Evolutionary conservation across 1,140 invertebrate species (phyloP).

Genomic region (Aphaenogaster rudis): DNA sequence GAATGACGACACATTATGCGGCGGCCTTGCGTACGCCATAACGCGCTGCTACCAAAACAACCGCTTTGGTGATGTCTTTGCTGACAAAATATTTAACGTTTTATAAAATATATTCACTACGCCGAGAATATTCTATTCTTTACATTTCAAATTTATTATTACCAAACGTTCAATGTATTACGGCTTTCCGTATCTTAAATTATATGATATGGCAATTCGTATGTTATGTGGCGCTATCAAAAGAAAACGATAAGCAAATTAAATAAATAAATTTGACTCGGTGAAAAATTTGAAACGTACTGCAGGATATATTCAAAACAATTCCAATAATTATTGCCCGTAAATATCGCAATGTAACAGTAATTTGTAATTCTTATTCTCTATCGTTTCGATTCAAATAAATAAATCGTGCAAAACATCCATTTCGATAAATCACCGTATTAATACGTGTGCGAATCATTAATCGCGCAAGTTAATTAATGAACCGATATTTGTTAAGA

Average conservation of each 20-base stretch:
- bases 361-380: background rate
- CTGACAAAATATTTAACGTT: background rate
- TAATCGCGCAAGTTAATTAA: slow-evolving; percentile 7
- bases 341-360: background rate
- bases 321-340: slow-evolving; percentile 8
- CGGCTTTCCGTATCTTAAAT: background rate
- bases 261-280: background rate
- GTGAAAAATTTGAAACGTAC: background rate
- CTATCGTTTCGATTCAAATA: slow-evolving; percentile 3
- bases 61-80: too few species aligned
- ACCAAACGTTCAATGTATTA: background rate
- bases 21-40: background rate
- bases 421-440: slow-evolving; percentile 5
- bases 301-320: background rate
- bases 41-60: background rate
- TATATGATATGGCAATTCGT: background rate
- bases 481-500: background rate
- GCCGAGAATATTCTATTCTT: background rate
- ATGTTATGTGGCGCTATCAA: background rate
- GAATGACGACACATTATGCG: background rate
- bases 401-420: background rate
- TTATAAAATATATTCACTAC: background rate
- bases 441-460: background rate
- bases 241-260: background rate
- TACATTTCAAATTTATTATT: slow-evolving; percentile 11